Percentiles rank a stretch among this genome's conserved stretches.
phyloP scores from a whole-genome alignment of 2,797 vertebrate species.

The Margarornis squamiger region DNA sequence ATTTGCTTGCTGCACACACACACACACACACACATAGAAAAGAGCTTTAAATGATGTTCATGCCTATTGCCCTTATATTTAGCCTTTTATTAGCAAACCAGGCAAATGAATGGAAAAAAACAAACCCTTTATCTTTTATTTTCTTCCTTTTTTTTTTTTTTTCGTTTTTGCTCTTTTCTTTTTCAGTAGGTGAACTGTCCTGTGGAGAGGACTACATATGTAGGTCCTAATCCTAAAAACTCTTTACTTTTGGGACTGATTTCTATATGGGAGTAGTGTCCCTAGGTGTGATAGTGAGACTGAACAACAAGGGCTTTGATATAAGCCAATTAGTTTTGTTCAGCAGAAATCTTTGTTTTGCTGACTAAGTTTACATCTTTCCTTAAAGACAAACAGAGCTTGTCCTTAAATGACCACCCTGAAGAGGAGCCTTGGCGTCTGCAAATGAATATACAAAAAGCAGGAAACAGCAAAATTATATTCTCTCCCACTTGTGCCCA shows the following conservation, averaged over 20 bases:
- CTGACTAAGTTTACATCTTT: background rate
- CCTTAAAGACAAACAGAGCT: background rate
- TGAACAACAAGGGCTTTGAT: background rate
- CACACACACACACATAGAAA: background rate
- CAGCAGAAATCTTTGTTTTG: background rate
- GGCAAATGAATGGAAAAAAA: background rate
- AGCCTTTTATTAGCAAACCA: background rate
- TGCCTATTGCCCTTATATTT: background rate
- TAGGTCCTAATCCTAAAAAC: background rate
- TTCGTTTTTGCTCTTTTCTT: background rate
- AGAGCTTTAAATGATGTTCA: background rate
- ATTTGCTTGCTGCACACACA: background rate
- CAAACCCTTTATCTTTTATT: background rate
- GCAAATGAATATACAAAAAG: slow-evolving; percentile 7
- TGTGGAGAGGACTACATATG: background rate
- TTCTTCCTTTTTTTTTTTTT: background rate
- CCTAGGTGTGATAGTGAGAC: background rate
- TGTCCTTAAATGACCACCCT: slow-evolving; percentile 1
- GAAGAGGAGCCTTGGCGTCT: slow-evolving; percentile 18
- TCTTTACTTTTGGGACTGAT: background rate
- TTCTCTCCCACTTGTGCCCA: background rate
- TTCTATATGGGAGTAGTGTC: background rate
- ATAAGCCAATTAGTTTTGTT: background rate
- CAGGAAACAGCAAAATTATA: background rate
- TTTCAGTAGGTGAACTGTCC: background rate